phyloP scores from a whole-genome alignment of 2,888 invertebrate species.

The Cabera pusaria region DNA sequence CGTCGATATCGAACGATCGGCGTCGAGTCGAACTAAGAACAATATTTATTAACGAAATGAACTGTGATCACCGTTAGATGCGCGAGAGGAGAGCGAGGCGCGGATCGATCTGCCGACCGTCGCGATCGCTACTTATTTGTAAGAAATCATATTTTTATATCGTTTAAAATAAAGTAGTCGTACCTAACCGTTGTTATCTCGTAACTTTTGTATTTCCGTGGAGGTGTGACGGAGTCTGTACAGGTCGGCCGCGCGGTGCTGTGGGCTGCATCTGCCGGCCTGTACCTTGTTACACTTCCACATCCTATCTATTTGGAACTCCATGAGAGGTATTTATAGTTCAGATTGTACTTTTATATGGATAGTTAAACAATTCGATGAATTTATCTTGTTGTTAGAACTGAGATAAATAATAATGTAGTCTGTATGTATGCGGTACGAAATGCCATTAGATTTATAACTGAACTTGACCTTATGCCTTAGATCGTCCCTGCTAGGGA shows the following conservation, averaged over 20 bases:
- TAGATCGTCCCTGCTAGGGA: constrained; percentile 5
- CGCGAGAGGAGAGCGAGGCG: constrained; percentile 31
- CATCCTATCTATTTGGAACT: constrained; percentile 13
- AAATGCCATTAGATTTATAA: constrained; percentile 31
- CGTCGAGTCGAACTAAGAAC: constrained; percentile 61
- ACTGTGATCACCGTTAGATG: constrained; percentile 66
- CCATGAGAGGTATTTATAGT: constrained; percentile 27
- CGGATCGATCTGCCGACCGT: constrained; percentile 36
- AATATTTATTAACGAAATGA: constrained; percentile 71
- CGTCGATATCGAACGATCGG: constrained; percentile 62
- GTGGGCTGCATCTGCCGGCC: neutral
- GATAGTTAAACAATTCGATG: constrained; percentile 12
- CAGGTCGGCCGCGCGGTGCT: constrained; percentile 24
- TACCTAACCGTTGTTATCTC: constrained; percentile 64
- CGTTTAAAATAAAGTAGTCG: constrained; percentile 78
- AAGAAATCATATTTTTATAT: constrained; percentile 80
- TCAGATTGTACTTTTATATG: constrained; percentile 20
- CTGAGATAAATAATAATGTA: constrained; percentile 23
- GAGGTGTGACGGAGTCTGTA: constrained; percentile 49
- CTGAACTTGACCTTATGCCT: constrained; percentile 26
- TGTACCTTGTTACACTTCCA: constrained; percentile 12
- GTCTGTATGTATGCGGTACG: constrained; percentile 14
- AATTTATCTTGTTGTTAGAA: constrained; percentile 22
- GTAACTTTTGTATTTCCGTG: constrained; percentile 70
- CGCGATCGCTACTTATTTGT: constrained; percentile 63